phyloP scores from a whole-genome alignment of 2,888 invertebrate species.

The Blastobasis lacticolella region DNA sequence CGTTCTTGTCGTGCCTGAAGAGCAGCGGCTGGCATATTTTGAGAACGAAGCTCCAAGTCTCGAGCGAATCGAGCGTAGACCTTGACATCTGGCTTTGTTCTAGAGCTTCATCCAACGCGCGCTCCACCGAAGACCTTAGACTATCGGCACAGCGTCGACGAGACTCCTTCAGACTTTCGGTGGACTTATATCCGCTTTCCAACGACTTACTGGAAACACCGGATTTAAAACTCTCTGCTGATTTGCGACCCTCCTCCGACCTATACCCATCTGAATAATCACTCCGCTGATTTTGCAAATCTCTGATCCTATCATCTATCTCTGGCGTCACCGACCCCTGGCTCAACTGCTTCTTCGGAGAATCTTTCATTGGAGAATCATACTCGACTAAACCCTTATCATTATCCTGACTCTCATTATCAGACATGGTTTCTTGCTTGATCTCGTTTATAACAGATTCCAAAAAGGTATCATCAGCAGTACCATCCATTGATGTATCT shows the following conservation, averaged over 20 bases:
- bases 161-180: constrained; percentile 14
- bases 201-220: constrained; percentile 20
- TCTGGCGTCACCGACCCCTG: constrained; percentile 52
- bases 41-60: constrained; percentile 62
- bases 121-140: constrained; percentile 23
- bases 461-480: constrained; percentile 54
- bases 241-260: constrained; percentile 38
- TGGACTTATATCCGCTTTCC: constrained; percentile 19
- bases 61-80: constrained; percentile 49
- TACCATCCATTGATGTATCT: constrained; percentile 39
- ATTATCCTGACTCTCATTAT: constrained; percentile 50
- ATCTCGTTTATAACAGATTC: constrained; percentile 66
- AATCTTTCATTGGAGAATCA: constrained; percentile 50
- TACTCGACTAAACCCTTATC: constrained; percentile 62
- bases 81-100: constrained; percentile 35
- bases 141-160: constrained; percentile 10
- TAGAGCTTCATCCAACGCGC: constrained; percentile 40
- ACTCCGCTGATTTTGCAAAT: constrained; percentile 30
- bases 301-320: constrained; percentile 38
- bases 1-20: constrained; percentile 60
- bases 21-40: constrained; percentile 64
- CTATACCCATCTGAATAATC: constrained; percentile 43
- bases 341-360: constrained; percentile 11
- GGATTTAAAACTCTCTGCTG: constrained; percentile 7
- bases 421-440: constrained; percentile 51